These are phyloP conservation scores for Channa striata DNA, from an alignment of 2,797 vertebrate genomes.

Conservation along the genomic window DNA sequence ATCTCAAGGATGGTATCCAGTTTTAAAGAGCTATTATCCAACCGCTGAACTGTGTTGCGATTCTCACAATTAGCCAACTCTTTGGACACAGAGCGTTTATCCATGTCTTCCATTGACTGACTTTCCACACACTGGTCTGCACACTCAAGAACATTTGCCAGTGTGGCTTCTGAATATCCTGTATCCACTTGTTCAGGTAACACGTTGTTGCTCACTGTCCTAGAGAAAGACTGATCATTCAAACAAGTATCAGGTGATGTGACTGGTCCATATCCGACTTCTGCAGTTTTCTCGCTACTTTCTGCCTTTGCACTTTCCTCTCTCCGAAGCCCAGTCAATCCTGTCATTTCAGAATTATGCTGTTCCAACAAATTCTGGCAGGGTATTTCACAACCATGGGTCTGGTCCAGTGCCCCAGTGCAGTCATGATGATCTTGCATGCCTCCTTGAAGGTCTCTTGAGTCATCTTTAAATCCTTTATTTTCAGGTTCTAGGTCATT, in stretches of 20 bases:
- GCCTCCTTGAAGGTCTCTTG: constrained; percentile 37
- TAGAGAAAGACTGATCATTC: constrained; percentile 44
- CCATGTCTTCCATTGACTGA: constrained; percentile 27
- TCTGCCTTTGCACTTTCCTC: constrained; percentile 51
- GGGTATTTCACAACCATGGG: constrained; percentile 53
- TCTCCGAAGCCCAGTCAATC: constrained; percentile 32
- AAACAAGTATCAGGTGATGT: constrained; percentile 44
- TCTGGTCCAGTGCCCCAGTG: constrained; percentile 39
- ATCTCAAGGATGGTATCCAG: constrained; percentile 77
- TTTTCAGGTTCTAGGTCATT: constrained; percentile 56
- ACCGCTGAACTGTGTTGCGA: constrained; percentile 15
- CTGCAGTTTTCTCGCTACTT: constrained; percentile 20
- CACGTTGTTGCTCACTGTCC: constrained; percentile 12
- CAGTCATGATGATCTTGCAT: constrained; percentile 33
- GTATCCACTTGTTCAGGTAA: constrained; percentile 34
- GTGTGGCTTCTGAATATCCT: constrained; percentile 27
- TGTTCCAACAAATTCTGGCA: constrained; percentile 58
- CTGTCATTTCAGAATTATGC: constrained; percentile 48
- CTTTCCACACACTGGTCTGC: constrained; percentile 32
- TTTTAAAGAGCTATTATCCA: constrained; percentile 63
- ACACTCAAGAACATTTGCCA: constrained; percentile 30
- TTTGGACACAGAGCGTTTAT: constrained; percentile 24
- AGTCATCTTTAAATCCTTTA: constrained; percentile 35
- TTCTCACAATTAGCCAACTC: constrained; percentile 28
- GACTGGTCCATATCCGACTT: constrained; percentile 18